Conservation (phyloP, 2,888 invertebrate species). For the Melinopterus prodromus region DNA sequence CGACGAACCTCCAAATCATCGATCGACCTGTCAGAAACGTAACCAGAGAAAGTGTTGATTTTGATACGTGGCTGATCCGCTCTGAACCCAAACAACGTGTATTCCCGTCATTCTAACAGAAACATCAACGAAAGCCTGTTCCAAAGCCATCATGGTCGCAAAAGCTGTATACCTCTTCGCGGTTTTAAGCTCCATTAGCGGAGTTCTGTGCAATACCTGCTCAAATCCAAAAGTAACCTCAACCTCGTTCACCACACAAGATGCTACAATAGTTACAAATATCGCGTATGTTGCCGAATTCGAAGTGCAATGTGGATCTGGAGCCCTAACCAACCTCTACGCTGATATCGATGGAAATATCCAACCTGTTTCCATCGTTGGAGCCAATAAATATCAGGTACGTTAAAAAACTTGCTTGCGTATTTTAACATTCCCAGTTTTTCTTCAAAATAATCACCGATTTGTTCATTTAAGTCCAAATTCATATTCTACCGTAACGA, state of each 20-base stretch:
- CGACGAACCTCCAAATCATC: conserved; percentile 24
- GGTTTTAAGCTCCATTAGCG: background rate
- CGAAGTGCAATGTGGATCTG: conserved; percentile 79
- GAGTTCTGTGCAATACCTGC: conserved; percentile 54
- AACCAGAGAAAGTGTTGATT: background rate
- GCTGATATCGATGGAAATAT: conserved; percentile 89
- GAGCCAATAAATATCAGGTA: conserved; percentile 86
- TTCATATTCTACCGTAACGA: conserved; percentile 12
- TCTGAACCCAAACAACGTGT: background rate
- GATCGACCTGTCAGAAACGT: conserved; percentile 17
- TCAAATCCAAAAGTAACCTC: conserved; percentile 74
- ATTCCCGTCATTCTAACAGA: conserved; percentile 17
- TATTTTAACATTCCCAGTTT: conserved; percentile 14
- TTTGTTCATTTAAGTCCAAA: conserved; percentile 8
- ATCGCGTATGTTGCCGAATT: conserved; percentile 94
- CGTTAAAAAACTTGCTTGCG: conserved; percentile 50
- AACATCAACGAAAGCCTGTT: background rate
- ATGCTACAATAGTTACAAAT: conserved; percentile 89
- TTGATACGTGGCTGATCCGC: conserved; percentile 14
- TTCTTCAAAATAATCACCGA: background rate
- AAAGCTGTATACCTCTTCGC: background rate
- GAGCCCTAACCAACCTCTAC: conserved; percentile 74
- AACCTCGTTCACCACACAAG: conserved; percentile 89
- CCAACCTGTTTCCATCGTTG: conserved; percentile 83
- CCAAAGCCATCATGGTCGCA: background rate